A percentile compares a stretch with the other conserved stretches of the same genome.
These are phyloP conservation scores for Rhodinocichla rosea DNA, from an alignment of 2,113 vertebrate genomes.

Conservation along the genomic window DNA sequence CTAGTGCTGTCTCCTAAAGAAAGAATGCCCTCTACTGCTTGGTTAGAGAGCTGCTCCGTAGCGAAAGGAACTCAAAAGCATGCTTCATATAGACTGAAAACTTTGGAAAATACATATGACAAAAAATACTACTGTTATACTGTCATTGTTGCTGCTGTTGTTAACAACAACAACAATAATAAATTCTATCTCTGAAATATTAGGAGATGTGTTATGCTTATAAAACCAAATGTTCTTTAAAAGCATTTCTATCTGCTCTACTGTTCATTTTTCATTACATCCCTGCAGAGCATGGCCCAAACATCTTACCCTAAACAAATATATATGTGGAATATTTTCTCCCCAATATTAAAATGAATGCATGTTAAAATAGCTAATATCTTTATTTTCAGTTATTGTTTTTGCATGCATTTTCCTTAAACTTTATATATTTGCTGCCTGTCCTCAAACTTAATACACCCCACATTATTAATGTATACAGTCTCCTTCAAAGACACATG, in stretches of 20 bases:
- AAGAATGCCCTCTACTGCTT: slow-evolving; percentile 66
- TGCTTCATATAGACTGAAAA: not conserved
- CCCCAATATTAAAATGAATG: not conserved
- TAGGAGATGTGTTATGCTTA: not conserved
- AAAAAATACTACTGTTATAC: not conserved
- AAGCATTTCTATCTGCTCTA: not conserved
- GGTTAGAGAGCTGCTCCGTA: slow-evolving; percentile 6
- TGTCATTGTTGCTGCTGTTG: not conserved
- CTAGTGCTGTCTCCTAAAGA: slow-evolving; percentile 33
- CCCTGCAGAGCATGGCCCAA: not conserved
- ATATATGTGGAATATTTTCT: not conserved
- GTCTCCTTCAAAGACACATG: not conserved
- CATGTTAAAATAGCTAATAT: not conserved
- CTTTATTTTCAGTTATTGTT: not conserved
- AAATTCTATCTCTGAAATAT: not conserved
- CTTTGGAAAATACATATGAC: not conserved
- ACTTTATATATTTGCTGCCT: not conserved
- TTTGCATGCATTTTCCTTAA: not conserved
- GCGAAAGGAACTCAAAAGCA: not conserved
- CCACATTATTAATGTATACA: not conserved
- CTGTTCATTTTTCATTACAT: not conserved
- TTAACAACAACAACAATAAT: not conserved
- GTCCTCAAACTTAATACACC: not conserved
- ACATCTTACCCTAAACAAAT: not conserved
- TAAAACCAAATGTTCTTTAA: not conserved